These are phyloP conservation scores for Tyrophagus putrescentiae DNA, from an alignment of 1,140 invertebrate genomes.

Conservation along the genomic window DNA sequence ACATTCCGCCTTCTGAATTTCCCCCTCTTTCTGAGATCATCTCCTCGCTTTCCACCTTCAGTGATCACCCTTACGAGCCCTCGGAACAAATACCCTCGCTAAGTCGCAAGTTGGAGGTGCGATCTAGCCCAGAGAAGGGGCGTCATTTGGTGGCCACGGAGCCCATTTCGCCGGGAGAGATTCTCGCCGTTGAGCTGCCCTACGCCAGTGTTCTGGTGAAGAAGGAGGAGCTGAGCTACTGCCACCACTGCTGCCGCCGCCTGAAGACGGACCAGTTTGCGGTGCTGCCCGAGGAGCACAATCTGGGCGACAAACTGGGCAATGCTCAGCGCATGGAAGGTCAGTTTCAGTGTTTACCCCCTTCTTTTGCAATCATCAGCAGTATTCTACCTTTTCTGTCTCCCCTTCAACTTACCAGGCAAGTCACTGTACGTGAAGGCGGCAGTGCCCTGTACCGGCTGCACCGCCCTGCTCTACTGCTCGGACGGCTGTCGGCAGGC, in stretches of 20 bases:
- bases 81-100: background rate
- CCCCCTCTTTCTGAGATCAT: background rate
- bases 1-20: background rate
- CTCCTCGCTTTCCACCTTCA: no score
- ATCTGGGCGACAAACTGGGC: no score
- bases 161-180: background rate
- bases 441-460: conserved; percentile 48
- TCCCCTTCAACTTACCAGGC: no score
- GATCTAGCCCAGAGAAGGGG: background rate
- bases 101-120: background rate
- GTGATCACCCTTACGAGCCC: background rate
- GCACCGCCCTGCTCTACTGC: conserved; percentile 53
- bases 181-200: background rate
- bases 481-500: conserved; percentile 51
- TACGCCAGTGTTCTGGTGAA: background rate
- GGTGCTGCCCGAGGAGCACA: no score
- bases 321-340: no score
- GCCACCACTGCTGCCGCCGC: background rate
- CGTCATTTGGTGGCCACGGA: background rate
- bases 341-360: no score
- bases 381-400: no score
- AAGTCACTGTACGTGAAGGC: no score
- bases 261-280: no score
- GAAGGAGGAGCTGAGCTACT: background rate
- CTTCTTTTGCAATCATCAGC: no score